A percentile compares a stretch with the other conserved stretches of the same genome.
Conservation (phyloP, 2,888 invertebrate species). For the Pristionchus arcanus region DNA sequence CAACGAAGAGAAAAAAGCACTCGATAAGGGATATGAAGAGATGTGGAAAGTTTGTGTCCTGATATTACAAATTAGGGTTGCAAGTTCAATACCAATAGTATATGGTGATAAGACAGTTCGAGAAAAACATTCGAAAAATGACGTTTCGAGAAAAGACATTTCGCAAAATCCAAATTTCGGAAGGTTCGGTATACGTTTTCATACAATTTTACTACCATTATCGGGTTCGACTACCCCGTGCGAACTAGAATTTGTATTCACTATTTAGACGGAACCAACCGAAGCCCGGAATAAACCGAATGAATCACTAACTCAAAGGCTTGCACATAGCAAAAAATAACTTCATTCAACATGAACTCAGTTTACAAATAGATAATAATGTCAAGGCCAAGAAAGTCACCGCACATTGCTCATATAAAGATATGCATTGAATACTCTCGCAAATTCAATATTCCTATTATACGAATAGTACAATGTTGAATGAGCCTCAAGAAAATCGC, state of each 20-base stretch:
- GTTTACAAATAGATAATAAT: background rate
- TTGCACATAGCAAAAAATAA: background rate
- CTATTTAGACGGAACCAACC: no score
- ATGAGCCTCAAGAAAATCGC: background rate
- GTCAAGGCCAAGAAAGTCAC: background rate
- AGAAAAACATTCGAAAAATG: no score
- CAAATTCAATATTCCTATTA: slow-evolving; percentile 33
- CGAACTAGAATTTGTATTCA: no score
- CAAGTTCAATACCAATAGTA: no score
- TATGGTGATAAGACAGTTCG: no score
- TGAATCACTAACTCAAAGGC: background rate
- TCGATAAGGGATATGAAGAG: slow-evolving; percentile 93
- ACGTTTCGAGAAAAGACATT: no score
- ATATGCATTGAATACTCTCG: slow-evolving; percentile 49
- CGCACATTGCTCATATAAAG: background rate
- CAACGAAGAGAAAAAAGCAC: slow-evolving; percentile 86
- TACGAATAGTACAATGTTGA: background rate
- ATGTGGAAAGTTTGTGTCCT: slow-evolving; percentile 85
- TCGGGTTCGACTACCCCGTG: no score
- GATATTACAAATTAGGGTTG: no score
- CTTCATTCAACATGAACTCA: background rate
- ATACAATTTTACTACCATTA: no score
- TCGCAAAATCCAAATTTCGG: no score
- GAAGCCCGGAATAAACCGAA: background rate
- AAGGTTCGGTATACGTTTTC: no score